These are phyloP conservation scores for Anser cygnoides DNA, from an alignment of 2,113 vertebrate genomes.

Conservation along the genomic window DNA sequence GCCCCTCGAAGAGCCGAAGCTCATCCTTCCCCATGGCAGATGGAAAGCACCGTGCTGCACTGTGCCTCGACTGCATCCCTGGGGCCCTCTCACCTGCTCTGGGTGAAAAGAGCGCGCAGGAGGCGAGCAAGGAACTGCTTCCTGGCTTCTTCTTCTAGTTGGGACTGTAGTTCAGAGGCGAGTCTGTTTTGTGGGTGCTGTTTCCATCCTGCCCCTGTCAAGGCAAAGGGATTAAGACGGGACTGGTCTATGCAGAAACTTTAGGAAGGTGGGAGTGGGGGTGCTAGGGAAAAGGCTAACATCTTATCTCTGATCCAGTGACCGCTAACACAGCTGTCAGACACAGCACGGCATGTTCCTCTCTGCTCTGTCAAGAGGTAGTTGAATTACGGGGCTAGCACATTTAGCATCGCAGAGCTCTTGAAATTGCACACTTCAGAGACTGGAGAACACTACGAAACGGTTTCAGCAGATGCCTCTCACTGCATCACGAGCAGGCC, in stretches of 20 bases:
- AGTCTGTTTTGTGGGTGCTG: neutral
- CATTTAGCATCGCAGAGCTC: neutral
- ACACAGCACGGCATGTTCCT: neutral
- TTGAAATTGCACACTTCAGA: neutral
- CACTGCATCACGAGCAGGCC: neutral
- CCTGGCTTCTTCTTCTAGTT: neutral
- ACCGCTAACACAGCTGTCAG: fast-evolving
- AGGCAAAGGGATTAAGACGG: neutral
- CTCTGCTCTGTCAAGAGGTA: neutral
- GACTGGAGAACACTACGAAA: fast-evolving
- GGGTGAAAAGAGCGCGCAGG: neutral
- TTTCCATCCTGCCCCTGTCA: neutral
- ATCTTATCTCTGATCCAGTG: neutral
- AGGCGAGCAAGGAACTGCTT: neutral
- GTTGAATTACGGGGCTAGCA: neutral
- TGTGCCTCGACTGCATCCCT: fast-evolving
- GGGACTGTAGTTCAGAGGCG: neutral
- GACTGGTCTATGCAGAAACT: neutral
- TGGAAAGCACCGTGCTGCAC: fast-evolving
- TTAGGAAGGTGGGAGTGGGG: too few species aligned
- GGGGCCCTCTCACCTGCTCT: neutral
- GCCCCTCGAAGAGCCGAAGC: neutral
- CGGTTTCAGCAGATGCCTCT: neutral
- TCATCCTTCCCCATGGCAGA: neutral
- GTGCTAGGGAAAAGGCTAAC: neutral